Evolutionary conservation across 1,140 invertebrate genomes (phyloP).

Genomic region (Drosophila kepulauana): DNA sequence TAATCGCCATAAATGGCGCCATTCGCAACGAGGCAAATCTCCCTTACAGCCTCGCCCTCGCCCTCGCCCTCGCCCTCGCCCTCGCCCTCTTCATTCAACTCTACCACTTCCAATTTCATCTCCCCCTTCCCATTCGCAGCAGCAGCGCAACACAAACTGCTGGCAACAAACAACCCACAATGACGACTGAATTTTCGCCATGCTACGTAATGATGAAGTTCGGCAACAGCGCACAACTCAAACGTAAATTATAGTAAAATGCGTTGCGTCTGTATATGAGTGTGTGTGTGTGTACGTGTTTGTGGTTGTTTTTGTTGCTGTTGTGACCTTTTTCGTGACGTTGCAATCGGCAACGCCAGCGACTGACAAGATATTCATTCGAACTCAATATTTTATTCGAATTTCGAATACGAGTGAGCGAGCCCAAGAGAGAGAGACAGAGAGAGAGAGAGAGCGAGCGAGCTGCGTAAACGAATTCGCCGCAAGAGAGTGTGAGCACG

Average conservation of each 20-base stretch:
- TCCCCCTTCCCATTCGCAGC: background rate
- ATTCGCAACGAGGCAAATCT: conserved; percentile 33
- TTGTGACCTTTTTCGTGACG: conserved; percentile 60
- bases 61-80: background rate
- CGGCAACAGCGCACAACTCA: conserved; percentile 62
- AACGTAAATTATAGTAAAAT: conserved; percentile 70
- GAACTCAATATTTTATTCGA: conserved; percentile 81
- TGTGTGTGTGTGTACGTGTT: conserved; percentile 29
- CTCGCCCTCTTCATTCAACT: too few species aligned
- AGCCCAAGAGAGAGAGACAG: background rate
- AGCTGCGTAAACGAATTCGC: conserved; percentile 56
- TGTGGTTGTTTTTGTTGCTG: conserved; percentile 37
- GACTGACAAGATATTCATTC: conserved; percentile 64
- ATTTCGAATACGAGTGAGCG: conserved; percentile 61
- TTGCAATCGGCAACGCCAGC: conserved; percentile 42
- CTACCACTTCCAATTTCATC: background rate
- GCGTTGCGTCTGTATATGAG: conserved; percentile 6
- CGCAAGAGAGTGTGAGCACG: conserved; percentile 51
- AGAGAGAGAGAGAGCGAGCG: conserved; percentile 15
- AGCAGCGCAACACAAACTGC: background rate
- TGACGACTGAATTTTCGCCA: conserved; percentile 67
- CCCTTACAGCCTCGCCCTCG: background rate
- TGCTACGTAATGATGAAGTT: conserved; percentile 74
- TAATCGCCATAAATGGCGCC: conserved; percentile 77
- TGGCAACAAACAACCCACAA: conserved; percentile 43